A percentile compares a stretch with the other conserved stretches of the same genome.
Evolutionary conservation across 2,797 vertebrate species (phyloP).

Genomic region (Alectoris magna): DNA sequence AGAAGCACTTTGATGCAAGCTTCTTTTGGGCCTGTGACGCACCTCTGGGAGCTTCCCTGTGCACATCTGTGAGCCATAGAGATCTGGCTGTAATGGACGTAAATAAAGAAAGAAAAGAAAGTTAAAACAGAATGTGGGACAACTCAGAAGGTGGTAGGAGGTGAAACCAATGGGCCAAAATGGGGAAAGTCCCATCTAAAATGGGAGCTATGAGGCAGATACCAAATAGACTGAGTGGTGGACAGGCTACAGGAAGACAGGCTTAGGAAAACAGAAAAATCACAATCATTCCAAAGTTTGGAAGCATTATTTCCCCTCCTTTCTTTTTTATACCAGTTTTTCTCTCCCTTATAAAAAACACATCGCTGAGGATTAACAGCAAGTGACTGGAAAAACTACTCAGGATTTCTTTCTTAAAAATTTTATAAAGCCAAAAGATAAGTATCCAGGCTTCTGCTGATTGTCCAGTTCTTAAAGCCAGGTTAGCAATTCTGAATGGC

Average conservation of each 20-base stretch:
- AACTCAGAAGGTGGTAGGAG: constrained; percentile 83
- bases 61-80: constrained; percentile 88
- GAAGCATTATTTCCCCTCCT: constrained; percentile 69
- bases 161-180: constrained; percentile 76
- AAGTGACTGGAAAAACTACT: constrained; percentile 33
- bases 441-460: neutral
- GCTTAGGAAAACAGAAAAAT: constrained; percentile 74
- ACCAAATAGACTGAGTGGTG: constrained; percentile 60
- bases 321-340: constrained; percentile 38
- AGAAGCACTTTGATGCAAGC: constrained; percentile 85
- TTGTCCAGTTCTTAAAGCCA: neutral
- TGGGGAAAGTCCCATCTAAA: constrained; percentile 68
- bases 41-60: constrained; percentile 87
- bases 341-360: constrained; percentile 52
- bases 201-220: constrained; percentile 56
- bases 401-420: neutral
- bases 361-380: constrained; percentile 26
- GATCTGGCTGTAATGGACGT: constrained; percentile 88
- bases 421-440: neutral
- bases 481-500: neutral
- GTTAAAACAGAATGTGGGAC: constrained; percentile 88
- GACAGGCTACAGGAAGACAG: constrained; percentile 73
- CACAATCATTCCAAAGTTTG: constrained; percentile 70
- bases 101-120: constrained; percentile 91
- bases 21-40: constrained; percentile 87